Percentiles rank a stretch among this genome's conserved stretches.
Conservation (phyloP, 2,113 vertebrate species). For the Carettochelys insculpta region DNA sequence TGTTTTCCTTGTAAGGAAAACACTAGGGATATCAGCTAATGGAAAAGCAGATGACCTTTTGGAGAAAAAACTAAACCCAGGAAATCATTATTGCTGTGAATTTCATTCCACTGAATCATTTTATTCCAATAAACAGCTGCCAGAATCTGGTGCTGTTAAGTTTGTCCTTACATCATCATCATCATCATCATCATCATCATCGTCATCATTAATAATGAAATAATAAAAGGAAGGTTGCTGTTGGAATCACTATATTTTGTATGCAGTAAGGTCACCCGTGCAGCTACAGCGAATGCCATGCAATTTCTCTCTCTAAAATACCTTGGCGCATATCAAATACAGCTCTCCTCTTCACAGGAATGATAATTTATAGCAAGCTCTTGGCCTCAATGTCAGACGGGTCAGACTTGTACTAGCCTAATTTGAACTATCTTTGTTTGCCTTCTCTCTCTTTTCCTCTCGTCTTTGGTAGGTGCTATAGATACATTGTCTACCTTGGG, state of each 20-base stretch:
- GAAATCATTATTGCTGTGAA: background rate
- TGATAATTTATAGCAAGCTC: slow-evolving; percentile 71
- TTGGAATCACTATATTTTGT: slow-evolving; percentile 15
- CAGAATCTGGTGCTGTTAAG: background rate
- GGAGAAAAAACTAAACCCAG: background rate
- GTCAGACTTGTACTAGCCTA: slow-evolving; percentile 56
- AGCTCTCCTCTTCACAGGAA: slow-evolving; percentile 64
- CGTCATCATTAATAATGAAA: slow-evolving; percentile 35
- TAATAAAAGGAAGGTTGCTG: slow-evolving; percentile 42
- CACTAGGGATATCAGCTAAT: background rate
- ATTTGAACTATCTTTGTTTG: slow-evolving; percentile 42
- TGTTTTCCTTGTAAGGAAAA: background rate
- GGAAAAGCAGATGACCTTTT: slow-evolving; percentile 7
- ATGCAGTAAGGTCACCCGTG: slow-evolving; percentile 39
- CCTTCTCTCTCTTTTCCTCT: slow-evolving; percentile 10
- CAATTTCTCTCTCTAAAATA: slow-evolving; percentile 78
- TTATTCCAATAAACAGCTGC: slow-evolving; percentile 2
- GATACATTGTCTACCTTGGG: slow-evolving; percentile 19
- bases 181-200: slow-evolving; percentile 44
- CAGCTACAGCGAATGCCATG: slow-evolving; percentile 42
- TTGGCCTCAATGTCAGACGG: slow-evolving; percentile 63
- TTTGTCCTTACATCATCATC: background rate
- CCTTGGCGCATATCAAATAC: slow-evolving; percentile 74
- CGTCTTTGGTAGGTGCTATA: background rate
- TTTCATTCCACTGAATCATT: slow-evolving; percentile 35